Evolutionary conservation across 2,113 vertebrate genomes (phyloP), one percentile per base, ranked within the genome.

Genomic region (Castor canadensis): DNA sequence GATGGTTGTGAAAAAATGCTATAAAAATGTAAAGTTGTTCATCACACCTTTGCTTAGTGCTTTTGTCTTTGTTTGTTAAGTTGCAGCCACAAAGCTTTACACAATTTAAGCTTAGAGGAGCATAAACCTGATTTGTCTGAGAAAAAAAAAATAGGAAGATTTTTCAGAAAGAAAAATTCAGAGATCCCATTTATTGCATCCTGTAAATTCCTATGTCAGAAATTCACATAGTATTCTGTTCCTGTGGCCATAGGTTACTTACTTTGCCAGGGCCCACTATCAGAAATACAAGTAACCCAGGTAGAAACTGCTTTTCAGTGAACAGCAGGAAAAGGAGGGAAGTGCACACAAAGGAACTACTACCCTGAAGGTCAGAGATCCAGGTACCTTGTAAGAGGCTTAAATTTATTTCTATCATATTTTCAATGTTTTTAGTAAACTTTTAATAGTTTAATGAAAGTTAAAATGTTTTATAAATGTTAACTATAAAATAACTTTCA

Each of bases 21-120:
- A 93, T 95, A 96, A 97, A 96, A 96, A 96, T 96, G 84, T 97
- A 95, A 97, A 96, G 56, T 79, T 97, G 60, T 92, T 97, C 87
- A 96, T 96, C 92, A 96, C 95, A 93, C 93, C 35, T 95, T 95
- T 75, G 19, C 72, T 95, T 93, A 62, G 76, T 91, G 84, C 80
- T 96, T 84, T 96, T 95, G 75, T 94, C 75, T 96, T 85, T 89
- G 71, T 94, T 94, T 95, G 58, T 90, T 92, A 95, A 89, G 69
- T 93, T 64, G 62, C 66, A 95, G 89, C 60, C 89, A 90, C 45
- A 93, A 49, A 62, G n/a, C 49, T 79, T 92, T 95, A 88, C 22
- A 52, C 75, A 92, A 87, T 82, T 81, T 54, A 92, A 58, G n/a
- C 16, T 89, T 75, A 64, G 2, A 89, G 75, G 28, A 62, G 28